Evolutionary conservation across 1,140 invertebrate species (phyloP).

Genomic region (Zaprionus gabonicus): DNA sequence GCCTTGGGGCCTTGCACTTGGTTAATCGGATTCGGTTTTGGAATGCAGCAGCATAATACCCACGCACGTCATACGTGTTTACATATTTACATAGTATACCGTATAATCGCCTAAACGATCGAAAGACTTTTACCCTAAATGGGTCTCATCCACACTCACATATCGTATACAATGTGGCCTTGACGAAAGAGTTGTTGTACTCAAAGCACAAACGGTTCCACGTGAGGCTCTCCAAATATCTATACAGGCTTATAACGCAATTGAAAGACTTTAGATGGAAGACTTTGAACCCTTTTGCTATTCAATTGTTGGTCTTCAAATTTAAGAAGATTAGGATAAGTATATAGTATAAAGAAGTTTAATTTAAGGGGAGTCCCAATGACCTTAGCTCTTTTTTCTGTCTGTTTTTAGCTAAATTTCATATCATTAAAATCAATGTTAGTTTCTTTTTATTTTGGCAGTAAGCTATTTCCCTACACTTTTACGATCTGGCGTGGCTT

Average conservation of each 20-base stretch:
- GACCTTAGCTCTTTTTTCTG: not conserved
- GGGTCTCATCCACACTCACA: not conserved
- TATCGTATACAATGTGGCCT: not conserved
- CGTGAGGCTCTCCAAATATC: too few relatives aligned
- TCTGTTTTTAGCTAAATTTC: not conserved
- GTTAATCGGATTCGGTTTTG: not conserved
- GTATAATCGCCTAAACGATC: not conserved
- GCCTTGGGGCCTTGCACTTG: not conserved
- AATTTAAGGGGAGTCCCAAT: not conserved
- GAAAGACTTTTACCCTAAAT: conserved; percentile 1
- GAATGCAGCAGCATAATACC: conserved; percentile 1
- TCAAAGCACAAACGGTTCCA: not conserved
- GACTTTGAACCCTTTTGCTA: not conserved
- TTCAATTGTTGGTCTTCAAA: not conserved
- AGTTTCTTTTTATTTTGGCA: not conserved
- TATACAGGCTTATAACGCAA: not conserved
- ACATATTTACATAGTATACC: not conserved
- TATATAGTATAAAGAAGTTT: not conserved
- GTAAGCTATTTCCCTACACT: not conserved
- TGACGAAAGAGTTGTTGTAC: not conserved
- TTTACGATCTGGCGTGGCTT: conserved; percentile 3
- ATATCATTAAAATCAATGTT: conserved; percentile 8
- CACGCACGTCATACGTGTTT: not conserved
- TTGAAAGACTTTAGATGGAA: not conserved
- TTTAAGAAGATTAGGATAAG: not conserved